Evolutionary conservation across 2,797 vertebrate species (phyloP).

Genomic region (Hippopotamyrus pictus): DNA sequence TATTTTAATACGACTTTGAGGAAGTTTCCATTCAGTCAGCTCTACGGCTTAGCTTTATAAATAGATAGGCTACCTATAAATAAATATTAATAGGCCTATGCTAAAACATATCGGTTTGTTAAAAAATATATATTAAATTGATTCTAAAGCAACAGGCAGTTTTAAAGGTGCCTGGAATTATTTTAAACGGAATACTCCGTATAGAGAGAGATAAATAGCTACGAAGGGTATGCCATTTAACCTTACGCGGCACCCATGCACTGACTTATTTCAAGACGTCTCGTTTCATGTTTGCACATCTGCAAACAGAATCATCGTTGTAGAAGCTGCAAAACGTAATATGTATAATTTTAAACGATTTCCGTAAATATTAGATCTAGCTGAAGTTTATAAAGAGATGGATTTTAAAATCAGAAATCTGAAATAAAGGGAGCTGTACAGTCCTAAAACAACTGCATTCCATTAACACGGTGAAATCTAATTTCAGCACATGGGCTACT

Average conservation of each 20-base stretch:
- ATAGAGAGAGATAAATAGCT: not conserved
- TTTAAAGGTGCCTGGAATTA: not conserved
- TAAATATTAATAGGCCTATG: not conserved
- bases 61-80: not conserved
- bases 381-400: not conserved
- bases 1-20: not conserved
- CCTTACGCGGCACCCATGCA: not conserved
- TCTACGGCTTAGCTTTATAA: not conserved
- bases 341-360: not conserved
- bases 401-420: not conserved
- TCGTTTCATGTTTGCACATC: not conserved
- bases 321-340: not conserved
- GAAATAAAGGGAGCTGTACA: conserved; percentile 31
- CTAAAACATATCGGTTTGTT: not conserved
- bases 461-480: conserved; percentile 7
- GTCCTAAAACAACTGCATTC: conserved; percentile 36
- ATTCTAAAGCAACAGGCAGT: not conserved
- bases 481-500: conserved; percentile 33
- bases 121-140: not conserved
- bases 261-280: not conserved
- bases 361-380: not conserved
- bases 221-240: not conserved
- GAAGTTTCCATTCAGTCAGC: not conserved
- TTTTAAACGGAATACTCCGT: not conserved
- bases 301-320: not conserved